Base-by-base conservation (phyloP, 2,797 vertebrate genomes). In the Allobates femoralis region DNA sequence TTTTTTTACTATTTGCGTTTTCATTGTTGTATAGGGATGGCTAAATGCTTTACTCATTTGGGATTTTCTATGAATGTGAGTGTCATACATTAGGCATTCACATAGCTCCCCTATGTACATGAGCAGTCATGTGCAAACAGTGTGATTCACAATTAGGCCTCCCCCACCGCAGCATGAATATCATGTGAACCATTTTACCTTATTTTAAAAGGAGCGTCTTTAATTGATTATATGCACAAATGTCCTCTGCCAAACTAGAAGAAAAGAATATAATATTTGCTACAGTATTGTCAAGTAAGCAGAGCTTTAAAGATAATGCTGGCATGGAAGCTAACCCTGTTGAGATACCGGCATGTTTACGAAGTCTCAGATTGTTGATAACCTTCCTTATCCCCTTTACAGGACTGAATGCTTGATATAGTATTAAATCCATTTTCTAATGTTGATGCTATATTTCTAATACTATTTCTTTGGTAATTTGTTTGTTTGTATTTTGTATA, bases 401-500 rank as follows among this genome's bases (percentile, higher is more conserved):
- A 60, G 32, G 28, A 53, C 26, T 55, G 3, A 78, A 50, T 74
- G 71, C 41, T 74, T 50, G 28, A 32, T 53, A 55, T 76, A 28
- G 51, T 77, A 53, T 21, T 76, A n/a, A 19, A 76, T 76, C 50
- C n/a, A 30, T 55, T 78, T 58, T n/a, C 4, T 37, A 58, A 58
- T 78, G 75, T 55, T 56, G 7, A 37, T 55, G 53, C 55, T 74
- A 46, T 74, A n/a, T 74, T 74, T 23, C 46, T 78, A 73, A 46
- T 73, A 46, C 50, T 73, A 73, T 74, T 74, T 74, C 71, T 74
- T 14, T 74, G 71, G 41, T 74, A 74, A 74, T 74, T 74, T 74
- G 0, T 74, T 74, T 74, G 69, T 73, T 74, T 74, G 71, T 74
- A 74, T 74, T 74, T 74, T 74, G 71, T 74, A 74, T 74, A 74